Evolutionary conservation across 2,888 invertebrate species (phyloP), one percentile per base, ranked within the genome.

Genomic region (Petrolisthes manimaculis): DNA sequence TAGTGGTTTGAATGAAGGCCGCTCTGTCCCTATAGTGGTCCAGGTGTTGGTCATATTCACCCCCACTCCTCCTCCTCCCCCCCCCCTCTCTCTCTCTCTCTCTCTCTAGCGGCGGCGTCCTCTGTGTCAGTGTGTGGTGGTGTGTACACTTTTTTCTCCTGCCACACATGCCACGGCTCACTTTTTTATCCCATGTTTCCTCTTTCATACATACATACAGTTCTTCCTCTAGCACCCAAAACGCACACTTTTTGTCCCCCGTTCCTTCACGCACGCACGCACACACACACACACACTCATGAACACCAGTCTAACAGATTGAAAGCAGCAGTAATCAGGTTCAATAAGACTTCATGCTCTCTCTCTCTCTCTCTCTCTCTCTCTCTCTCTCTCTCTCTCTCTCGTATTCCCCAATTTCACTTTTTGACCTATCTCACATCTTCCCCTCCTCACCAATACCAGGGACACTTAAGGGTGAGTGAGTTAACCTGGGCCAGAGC

Each of bases 61-160:
- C 1, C 14, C 74, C 14, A 3, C 37, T 8, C 78, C 18, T 53
- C 53, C 78, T 24, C 78, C 24, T 37, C 37, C 67, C 24, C 67
- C 54, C 82, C 12, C 67, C 21, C 82, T 67, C 67, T 24, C 82
- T 82, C 79, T 54, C 79, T 79, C 79, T 79, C 79, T 79, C 79
- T 54, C 79, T 79, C 56, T 79, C 56, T 4, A 6, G 2, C 24
- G 3, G 18, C 79, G 3, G 6, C 12, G 53, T 8, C 79, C 79
- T 56, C 61, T 80, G 14, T 37, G 21, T 56, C 80, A 55, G 21
- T 4, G 53, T n/a, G 5, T 9, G n/a, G 14, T 9, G 5, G 18
- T 54, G n/a, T 79, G 8, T 67, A 37, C 37, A 61, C 37, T 56
- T 9, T 56, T 82, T 61, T 69, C 24, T 56, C 12, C 69, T 18